Evolutionary conservation across 2,888 invertebrate species (phyloP).

Genomic region (Eledone cirrhosa): DNA sequence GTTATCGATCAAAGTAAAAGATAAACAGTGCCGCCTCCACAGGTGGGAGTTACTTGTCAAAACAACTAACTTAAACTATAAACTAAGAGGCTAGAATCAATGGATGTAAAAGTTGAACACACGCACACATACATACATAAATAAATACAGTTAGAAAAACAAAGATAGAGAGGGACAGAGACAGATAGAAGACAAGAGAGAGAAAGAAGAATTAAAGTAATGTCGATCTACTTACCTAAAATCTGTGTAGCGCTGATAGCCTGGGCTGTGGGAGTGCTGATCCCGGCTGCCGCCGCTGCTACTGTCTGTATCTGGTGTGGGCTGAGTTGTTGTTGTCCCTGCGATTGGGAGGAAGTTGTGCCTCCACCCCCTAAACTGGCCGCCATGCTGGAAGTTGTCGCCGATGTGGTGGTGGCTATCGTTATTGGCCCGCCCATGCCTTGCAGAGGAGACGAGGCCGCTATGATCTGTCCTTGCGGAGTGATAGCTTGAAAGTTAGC

Average conservation of each 20-base stretch:
- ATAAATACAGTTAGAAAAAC: no score
- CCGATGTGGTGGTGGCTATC: constrained; percentile 36
- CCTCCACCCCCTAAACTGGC: constrained; percentile 22
- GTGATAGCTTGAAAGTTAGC: constrained; percentile 49
- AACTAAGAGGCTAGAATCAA: background rate
- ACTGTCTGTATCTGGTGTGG: constrained; percentile 11
- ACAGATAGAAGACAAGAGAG: background rate
- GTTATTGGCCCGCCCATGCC: constrained; percentile 44
- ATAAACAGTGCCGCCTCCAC: no score
- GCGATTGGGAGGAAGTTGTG: constrained; percentile 4
- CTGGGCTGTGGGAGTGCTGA: constrained; percentile 14
- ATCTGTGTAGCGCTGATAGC: constrained; percentile 23
- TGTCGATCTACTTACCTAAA: constrained; percentile 15
- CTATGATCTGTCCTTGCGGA: constrained; percentile 51
- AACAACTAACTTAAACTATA: no score
- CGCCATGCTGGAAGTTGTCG: constrained; percentile 3
- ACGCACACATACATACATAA: no score
- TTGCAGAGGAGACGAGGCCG: constrained; percentile 34
- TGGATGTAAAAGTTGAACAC: background rate
- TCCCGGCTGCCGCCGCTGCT: background rate
- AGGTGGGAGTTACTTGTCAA: no score
- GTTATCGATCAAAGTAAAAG: no score
- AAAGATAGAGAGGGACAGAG: no score
- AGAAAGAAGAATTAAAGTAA: background rate
- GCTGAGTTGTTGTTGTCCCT: constrained; percentile 11